Conservation (phyloP, 1,140 invertebrate genomes). For the Scaptomyza hsui region DNA sequence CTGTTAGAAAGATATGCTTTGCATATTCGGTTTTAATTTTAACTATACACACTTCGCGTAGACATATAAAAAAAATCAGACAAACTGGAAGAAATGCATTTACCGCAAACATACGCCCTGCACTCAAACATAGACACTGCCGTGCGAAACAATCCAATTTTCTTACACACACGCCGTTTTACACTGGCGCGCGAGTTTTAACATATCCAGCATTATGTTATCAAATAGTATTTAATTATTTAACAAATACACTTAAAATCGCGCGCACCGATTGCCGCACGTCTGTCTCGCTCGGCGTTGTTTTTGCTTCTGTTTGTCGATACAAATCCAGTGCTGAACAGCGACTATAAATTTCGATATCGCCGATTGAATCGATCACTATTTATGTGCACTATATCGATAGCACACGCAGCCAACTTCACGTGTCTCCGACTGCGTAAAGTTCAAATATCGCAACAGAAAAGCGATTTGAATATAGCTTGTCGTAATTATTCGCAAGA, state of each 20-base stretch:
- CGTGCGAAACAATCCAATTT: slow-evolving; percentile 19
- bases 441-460: not conserved
- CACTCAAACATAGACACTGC: slow-evolving; percentile 1
- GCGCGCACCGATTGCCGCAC: slow-evolving; percentile 38
- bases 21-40: slow-evolving; percentile 36
- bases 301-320: slow-evolving; percentile 44
- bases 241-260: slow-evolving; percentile 43
- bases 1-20: slow-evolving; percentile 18
- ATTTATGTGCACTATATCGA: slow-evolving; percentile 7
- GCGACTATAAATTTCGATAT: not conserved
- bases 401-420: not conserved
- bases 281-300: slow-evolving; percentile 42
- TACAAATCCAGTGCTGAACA: slow-evolving; percentile 18
- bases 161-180: slow-evolving; percentile 14
- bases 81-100: slow-evolving; percentile 31
- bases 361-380: not conserved
- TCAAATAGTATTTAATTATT: slow-evolving; percentile 41
- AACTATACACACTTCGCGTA: slow-evolving; percentile 38
- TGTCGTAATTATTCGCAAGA: not conserved
- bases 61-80: slow-evolving; percentile 54
- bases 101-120: slow-evolving; percentile 23
- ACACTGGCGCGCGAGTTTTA: slow-evolving; percentile 13
- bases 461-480: not conserved
- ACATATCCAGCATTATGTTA: slow-evolving; percentile 17
- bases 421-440: not conserved